Evolutionary conservation across 1,140 invertebrate species (phyloP).

Genomic region (Hylaeus volcanicus): DNA sequence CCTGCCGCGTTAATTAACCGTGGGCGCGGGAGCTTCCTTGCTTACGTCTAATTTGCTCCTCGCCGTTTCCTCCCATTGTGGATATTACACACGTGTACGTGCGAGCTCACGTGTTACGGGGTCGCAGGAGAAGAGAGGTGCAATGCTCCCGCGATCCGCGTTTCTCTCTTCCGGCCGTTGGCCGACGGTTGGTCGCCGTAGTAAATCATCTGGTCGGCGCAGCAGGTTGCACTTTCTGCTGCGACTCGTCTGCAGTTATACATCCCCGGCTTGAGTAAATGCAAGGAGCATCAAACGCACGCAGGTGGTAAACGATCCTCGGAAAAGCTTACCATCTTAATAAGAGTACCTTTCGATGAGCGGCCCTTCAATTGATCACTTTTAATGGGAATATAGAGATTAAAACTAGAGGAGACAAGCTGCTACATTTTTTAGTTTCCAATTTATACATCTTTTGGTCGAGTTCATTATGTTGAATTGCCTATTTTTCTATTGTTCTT

Average conservation of each 20-base stretch:
- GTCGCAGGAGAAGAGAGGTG: conserved; percentile 34
- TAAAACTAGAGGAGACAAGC: no score
- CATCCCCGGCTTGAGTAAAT: background rate
- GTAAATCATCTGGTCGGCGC: conserved; percentile 57
- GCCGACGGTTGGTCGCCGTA: conserved; percentile 35
- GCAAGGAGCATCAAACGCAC: background rate
- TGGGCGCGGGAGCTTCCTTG: conserved; percentile 64
- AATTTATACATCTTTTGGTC: no score
- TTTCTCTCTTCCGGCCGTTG: conserved; percentile 52
- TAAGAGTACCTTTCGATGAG: no score
- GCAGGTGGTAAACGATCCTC: background rate
- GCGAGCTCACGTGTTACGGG: conserved; percentile 22
- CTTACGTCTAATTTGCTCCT: conserved; percentile 64
- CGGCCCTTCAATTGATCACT: no score
- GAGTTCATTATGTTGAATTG: no score
- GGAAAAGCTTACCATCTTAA: background rate
- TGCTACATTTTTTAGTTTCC: no score
- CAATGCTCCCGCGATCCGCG: conserved; percentile 52
- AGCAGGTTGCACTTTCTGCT: conserved; percentile 54
- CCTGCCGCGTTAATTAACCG: conserved; percentile 62
- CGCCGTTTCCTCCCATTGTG: conserved; percentile 64
- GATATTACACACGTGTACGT: conserved; percentile 28
- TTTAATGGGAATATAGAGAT: no score
- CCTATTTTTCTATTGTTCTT: no score
- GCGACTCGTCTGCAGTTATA: conserved; percentile 28